Percentiles rank a stretch among this genome's conserved stretches.
Conservation (phyloP, 2,113 vertebrate species). For the Athene cunicularia region DNA sequence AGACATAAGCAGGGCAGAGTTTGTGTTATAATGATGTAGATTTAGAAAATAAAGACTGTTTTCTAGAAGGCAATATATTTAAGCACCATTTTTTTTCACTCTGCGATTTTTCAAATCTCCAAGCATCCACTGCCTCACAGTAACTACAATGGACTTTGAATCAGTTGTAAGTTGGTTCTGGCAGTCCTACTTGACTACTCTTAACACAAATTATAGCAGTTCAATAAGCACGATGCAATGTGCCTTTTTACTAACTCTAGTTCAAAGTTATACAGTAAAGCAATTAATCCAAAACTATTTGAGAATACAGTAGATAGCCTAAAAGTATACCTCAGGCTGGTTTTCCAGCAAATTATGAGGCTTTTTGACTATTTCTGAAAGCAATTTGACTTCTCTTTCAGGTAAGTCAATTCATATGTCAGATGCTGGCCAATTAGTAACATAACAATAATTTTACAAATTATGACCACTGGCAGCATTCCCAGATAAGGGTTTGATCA, state of each 20-base stretch:
- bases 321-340: background rate
- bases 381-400: background rate
- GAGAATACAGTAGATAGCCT: background rate
- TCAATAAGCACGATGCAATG: background rate
- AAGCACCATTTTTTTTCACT: background rate
- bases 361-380: constrained; percentile 4
- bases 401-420: constrained; percentile 17
- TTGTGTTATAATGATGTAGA: background rate
- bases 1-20: background rate
- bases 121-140: background rate
- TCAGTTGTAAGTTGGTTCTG: background rate
- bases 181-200: background rate
- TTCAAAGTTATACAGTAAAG: background rate
- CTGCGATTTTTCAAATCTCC: background rate
- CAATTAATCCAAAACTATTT: background rate
- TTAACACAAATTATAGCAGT: background rate
- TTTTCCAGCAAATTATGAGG: background rate
- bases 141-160: background rate
- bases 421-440: constrained; percentile 30
- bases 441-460: background rate
- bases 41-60: background rate
- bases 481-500: constrained; percentile 34
- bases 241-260: background rate
- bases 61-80: background rate
- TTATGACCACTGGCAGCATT: background rate